Conservation (phyloP, 2,888 invertebrate genomes). For the Drosophila robusta region DNA sequence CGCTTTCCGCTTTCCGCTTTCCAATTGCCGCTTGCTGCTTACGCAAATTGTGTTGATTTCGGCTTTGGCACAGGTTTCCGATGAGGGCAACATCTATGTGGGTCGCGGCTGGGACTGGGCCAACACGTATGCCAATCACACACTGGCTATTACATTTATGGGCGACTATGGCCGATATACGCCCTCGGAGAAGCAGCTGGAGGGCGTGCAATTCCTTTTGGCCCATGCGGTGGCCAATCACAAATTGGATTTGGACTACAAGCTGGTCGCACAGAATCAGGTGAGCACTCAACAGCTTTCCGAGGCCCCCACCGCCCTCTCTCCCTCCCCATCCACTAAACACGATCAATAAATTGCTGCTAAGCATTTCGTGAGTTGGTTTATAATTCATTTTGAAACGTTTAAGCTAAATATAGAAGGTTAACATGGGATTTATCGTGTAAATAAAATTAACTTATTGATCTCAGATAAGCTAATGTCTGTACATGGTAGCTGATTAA, state of each 20-base stretch:
- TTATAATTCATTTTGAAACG: constrained; percentile 12
- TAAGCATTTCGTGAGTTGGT: constrained; percentile 25
- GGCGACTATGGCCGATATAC: constrained; percentile 85
- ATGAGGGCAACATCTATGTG: constrained; percentile 86
- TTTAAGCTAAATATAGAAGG: background rate
- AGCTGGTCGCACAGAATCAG: constrained; percentile 86
- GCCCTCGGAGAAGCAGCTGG: constrained; percentile 85
- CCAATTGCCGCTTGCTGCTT: constrained; percentile 25
- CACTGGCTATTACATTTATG: constrained; percentile 86
- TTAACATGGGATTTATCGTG: background rate
- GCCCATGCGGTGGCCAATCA: constrained; percentile 84
- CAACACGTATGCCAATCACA: constrained; percentile 86
- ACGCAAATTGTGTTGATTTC: constrained; percentile 49
- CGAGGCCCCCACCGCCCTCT: background rate
- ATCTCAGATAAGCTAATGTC: background rate
- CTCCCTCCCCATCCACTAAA: background rate
- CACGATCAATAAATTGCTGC: constrained; percentile 11
- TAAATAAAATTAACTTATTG: background rate
- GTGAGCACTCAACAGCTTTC: constrained; percentile 51
- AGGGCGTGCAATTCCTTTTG: constrained; percentile 85
- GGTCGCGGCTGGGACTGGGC: constrained; percentile 86
- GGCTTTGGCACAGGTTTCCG: constrained; percentile 84
- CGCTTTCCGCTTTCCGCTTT: constrained; percentile 22
- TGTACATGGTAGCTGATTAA: background rate
- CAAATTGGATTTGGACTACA: constrained; percentile 85